Conservation (phyloP, 2,797 vertebrate genomes). For the Cephalopachus bancanus region DNA sequence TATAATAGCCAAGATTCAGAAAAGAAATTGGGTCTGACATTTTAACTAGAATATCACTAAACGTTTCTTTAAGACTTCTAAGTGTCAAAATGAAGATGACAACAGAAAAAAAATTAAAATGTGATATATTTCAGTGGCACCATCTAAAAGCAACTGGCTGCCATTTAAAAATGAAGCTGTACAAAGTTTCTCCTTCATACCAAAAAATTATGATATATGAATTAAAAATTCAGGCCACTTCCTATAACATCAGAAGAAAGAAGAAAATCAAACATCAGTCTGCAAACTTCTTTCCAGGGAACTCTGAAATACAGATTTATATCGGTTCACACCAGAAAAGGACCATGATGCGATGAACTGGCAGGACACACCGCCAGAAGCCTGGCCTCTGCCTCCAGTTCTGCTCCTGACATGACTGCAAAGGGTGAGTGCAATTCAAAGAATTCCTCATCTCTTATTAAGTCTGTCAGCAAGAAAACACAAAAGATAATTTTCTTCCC, state of each 20-base stretch:
- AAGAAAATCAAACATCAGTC: constrained; percentile 66
- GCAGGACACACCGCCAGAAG: background rate
- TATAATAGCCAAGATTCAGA: constrained; percentile 84
- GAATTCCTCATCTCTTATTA: background rate
- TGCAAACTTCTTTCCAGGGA: constrained; percentile 49
- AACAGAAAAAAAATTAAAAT: constrained; percentile 85
- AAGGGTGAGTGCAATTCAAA: background rate
- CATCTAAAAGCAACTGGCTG: constrained; percentile 85
- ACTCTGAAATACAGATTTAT: background rate
- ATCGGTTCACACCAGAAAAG: background rate
- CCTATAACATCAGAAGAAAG: constrained; percentile 64
- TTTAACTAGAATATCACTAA: constrained; percentile 87
- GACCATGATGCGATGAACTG: background rate
- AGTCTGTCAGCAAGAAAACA: background rate
- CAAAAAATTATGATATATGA: constrained; percentile 60
- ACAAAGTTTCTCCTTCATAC: constrained; percentile 71
- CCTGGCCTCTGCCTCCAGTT: background rate
- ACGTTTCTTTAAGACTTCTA: constrained; percentile 85
- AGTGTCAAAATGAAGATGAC: constrained; percentile 86
- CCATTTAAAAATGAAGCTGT: constrained; percentile 83
- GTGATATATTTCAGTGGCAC: constrained; percentile 84
- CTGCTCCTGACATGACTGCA: background rate
- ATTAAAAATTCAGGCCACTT: constrained; percentile 72
- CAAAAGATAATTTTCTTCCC: background rate
- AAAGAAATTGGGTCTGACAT: constrained; percentile 85